A percentile compares a stretch with the other conserved stretches of the same genome.
phyloP scores from a whole-genome alignment of 2,113 vertebrate genomes.

The Chionodraco myersi region DNA sequence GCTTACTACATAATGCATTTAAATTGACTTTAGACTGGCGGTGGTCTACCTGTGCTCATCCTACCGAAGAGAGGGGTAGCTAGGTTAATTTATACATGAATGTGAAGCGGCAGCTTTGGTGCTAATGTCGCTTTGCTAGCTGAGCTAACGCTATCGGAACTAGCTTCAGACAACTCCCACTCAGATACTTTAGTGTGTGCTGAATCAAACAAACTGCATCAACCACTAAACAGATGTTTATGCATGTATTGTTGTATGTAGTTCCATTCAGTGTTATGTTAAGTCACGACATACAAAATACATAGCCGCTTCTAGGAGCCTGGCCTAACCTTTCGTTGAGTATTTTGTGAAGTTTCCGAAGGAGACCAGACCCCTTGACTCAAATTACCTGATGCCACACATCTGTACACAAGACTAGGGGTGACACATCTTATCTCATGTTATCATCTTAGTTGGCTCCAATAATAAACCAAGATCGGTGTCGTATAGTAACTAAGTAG shows the following conservation, averaged over 20 bases:
- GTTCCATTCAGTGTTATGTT: no score
- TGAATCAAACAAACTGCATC: not conserved
- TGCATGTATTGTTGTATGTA: not conserved
- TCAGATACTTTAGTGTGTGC: no score
- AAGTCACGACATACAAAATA: not conserved
- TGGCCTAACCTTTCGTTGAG: not conserved
- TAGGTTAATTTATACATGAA: rapidly evolving
- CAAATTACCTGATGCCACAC: not conserved
- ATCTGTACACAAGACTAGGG: not conserved
- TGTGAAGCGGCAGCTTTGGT: not conserved
- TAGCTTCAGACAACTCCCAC: not conserved
- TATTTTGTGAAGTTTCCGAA: no score
- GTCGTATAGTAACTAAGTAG: no score
- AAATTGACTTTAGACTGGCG: rapidly evolving
- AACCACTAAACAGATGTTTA: not conserved
- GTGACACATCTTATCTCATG: no score
- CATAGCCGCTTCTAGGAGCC: not conserved
- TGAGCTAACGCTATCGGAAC: constrained; percentile 24
- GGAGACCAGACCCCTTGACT: not conserved
- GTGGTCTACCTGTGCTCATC: rapidly evolving
- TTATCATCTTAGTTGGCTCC: rapidly evolving
- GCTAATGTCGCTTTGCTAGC: not conserved
- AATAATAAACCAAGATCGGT: no score
- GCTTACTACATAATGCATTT: rapidly evolving
- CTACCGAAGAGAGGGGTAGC: rapidly evolving